Evolutionary conservation across 2,113 vertebrate genomes (phyloP).

Genomic region (Aspidoscelis tigris): DNA sequence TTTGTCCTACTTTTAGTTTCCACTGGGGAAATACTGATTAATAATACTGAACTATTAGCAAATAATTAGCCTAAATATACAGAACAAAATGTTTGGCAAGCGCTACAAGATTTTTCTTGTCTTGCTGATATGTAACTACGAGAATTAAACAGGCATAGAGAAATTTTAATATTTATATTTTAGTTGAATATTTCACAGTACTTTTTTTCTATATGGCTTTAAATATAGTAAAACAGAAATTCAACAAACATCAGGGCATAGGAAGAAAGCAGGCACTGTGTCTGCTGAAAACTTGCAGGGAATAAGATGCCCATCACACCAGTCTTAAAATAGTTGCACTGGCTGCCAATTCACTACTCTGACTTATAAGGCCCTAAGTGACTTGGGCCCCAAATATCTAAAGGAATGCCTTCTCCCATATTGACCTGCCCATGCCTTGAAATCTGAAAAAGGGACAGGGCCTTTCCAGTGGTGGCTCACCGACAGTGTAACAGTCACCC

Average conservation of each 20-base stretch:
- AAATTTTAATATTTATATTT: not conserved
- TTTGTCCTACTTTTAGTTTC: not conserved
- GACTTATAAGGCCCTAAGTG: too few relatives aligned
- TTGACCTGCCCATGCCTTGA: too few relatives aligned
- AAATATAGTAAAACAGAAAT: not conserved
- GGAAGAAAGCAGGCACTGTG: not conserved
- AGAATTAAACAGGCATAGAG: not conserved
- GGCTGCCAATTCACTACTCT: too few relatives aligned
- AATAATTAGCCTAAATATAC: not conserved
- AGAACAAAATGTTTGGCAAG: not conserved
- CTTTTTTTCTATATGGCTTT: not conserved
- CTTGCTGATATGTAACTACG: not conserved
- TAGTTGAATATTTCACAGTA: not conserved
- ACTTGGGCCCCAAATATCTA: too few relatives aligned
- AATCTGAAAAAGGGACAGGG: too few relatives aligned
- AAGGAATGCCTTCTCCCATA: too few relatives aligned
- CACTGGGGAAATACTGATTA: not conserved
- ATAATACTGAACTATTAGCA: constrained; percentile 1
- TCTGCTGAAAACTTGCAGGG: too few relatives aligned
- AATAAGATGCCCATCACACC: not conserved
- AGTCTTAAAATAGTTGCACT: too few relatives aligned
- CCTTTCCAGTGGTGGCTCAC: too few relatives aligned
- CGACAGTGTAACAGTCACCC: too few relatives aligned
- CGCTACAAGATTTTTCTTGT: not conserved
- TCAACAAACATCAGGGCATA: not conserved